Evolutionary conservation across 1,140 invertebrate species (phyloP).

Genomic region (Leptopilina clavipes): DNA sequence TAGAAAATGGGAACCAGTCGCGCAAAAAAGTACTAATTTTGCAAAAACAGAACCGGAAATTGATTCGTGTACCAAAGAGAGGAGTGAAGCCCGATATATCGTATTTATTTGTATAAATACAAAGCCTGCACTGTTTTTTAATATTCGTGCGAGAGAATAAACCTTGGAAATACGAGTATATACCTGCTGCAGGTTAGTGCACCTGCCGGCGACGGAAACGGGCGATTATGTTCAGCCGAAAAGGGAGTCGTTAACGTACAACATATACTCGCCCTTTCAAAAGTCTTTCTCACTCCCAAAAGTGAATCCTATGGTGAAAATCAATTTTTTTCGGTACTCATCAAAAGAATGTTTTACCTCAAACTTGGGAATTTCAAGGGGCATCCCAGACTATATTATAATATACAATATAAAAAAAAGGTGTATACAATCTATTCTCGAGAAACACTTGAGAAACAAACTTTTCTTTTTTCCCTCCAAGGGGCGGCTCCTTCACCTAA

Average conservation of each 20-base stretch:
- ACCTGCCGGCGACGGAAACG: conserved; percentile 30
- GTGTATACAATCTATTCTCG: not conserved
- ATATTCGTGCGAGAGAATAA: conserved; percentile 32
- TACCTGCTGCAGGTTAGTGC: conserved; percentile 4
- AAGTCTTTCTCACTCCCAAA: not conserved
- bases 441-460: not conserved
- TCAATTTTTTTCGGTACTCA: conserved; percentile 31
- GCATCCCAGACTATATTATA: not conserved
- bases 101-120: not conserved
- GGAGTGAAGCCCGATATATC: not conserved
- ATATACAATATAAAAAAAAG: not conserved
- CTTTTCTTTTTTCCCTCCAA: not conserved
- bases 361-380: not conserved
- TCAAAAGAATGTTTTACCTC: conserved; percentile 21
- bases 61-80: conserved; percentile 3
- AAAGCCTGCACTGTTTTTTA: conserved; percentile 20
- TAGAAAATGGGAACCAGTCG: not conserved
- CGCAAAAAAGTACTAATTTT: conserved; percentile 1
- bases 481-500: not conserved
- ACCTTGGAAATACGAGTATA: conserved; percentile 24
- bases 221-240: conserved; percentile 23
- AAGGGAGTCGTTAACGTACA: conserved; percentile 25
- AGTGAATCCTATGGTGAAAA: conserved; percentile 29
- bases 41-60: not conserved
- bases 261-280: not conserved